Base-by-base conservation (phyloP, 2,888 invertebrate genomes). In the Megastigmus dorsalis region DNA sequence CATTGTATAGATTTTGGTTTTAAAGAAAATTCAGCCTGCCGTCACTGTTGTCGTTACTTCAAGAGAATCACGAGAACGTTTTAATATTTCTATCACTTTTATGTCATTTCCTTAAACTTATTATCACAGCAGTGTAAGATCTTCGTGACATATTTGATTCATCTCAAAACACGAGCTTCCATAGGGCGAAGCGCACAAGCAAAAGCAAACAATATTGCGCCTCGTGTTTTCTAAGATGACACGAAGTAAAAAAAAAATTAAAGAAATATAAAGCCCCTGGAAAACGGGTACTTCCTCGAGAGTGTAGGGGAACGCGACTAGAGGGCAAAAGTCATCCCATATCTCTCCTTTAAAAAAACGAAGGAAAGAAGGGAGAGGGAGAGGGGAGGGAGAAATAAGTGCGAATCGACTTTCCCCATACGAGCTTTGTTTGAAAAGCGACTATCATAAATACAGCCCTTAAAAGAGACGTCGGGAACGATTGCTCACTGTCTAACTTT, bases 401-500 rank as follows among this genome's bases (percentile, higher is more conserved):
- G 50, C 38, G 54, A 55, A 67, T 73, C 54, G 60, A 54, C 60
- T 65, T 67, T 54, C 23, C 18, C 45, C 36, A 18, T 38, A 38
- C 18, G 38, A 52, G 43, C 41, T 55, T 57, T 74, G 41, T 63
- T 63, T 52, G 55, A 28, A 15, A 28, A 55, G 38, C n/a, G 36
- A 41, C 48, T 28, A 54, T 57, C 43, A 52, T 59, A 59, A 69
- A 69, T 48, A 55, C 45, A 23, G 45, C 54, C 67, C 62, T 67
- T 74, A 54, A 74, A 54, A 74, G 67, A 68, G 67, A 62, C 43
- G 60, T 73, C 59, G 45, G 43, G 60, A 36, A 55, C 60, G 60
- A 54, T 54, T 67, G 59, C 73, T 74, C 60, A 41, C 33, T 59
- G 60, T 62, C 43, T 45, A 69, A 74, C 50, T 74, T 74, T 69